These are phyloP conservation scores for Diloba caeruleocephala DNA, from an alignment of 2,888 invertebrate species.

Conservation along the genomic window DNA sequence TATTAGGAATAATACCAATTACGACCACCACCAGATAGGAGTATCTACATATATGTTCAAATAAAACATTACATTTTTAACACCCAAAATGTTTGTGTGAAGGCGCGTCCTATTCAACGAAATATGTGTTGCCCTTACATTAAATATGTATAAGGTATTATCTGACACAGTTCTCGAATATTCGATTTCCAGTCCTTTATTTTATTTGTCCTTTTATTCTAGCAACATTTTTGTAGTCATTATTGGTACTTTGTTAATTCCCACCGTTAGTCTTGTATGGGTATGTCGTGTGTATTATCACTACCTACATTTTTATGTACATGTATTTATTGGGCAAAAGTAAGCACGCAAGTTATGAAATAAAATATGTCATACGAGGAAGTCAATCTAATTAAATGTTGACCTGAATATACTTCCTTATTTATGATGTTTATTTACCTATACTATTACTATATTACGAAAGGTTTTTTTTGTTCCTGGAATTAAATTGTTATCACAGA, in stretches of 20 bases:
- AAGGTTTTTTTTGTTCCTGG: too few relatives aligned
- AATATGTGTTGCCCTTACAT: conserved; percentile 46
- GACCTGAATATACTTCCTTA: conserved; percentile 22
- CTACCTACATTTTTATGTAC: conserved; percentile 10
- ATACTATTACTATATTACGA: too few relatives aligned
- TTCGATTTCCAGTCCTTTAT: conserved; percentile 6
- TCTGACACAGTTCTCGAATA: conserved; percentile 15
- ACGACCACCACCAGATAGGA: conserved; percentile 9
- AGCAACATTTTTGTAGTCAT: conserved; percentile 6
- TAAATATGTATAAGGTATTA: conserved; percentile 46
- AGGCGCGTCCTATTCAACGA: conserved; percentile 9
- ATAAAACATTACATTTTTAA: conserved; percentile 37
- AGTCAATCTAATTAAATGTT: conserved; percentile 33
- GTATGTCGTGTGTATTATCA: conserved; percentile 17
- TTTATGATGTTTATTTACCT: too few relatives aligned
- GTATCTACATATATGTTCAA: conserved; percentile 35
- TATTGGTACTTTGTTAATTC: too few relatives aligned
- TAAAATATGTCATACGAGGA: conserved; percentile 13
- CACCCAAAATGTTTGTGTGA: conserved; percentile 39
- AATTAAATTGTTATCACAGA: too few relatives aligned
- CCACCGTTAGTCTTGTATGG: not conserved
- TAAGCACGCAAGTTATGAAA: conserved; percentile 39
- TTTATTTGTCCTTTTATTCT: conserved; percentile 1
- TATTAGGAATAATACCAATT: too few relatives aligned
- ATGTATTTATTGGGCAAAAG: conserved; percentile 6